Evolutionary conservation across 37 sponge, comb jelly and placozoan species (phyloP), one percentile per base, ranked within the genome.

Genomic region (Beroe forskalii): DNA sequence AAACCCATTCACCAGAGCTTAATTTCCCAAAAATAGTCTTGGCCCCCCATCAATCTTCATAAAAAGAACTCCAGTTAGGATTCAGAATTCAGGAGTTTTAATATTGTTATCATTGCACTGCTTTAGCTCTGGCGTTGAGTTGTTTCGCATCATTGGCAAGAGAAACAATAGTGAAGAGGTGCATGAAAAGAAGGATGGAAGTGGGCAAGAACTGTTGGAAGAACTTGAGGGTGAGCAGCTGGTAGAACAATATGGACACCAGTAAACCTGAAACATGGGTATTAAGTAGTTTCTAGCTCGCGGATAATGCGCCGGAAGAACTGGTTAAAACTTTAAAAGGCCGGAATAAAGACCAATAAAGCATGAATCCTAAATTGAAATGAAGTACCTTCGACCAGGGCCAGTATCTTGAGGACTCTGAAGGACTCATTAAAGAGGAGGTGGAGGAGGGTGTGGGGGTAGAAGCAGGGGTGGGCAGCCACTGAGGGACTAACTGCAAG

Each of bases 151-250:
- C 55, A 25, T 48, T 41, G 17, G 86, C 86, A 4, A 80, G 86
- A 23, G 86, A 80, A 20, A 80, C n/a, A 48, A 80, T 80, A 17
- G 86, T 44, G 55, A n/a, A 23, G 24, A 80, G 86, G 48, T 80
- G 86, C 0, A 80, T 9, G 55, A 80, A 80, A n/a, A 80, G 44
- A 48, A 80, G 44, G 86, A 80, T 22, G 44, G 86, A 41, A 20
- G 86, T 38, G 44, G 86, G 86, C 17, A 80, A 48, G 86, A 80
- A 80, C 31, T 80, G 86, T 44, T 80, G 86, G 86, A 44, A 80
- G 22, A 33, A 80, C 28, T 80, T 41, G 27, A 80, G 86, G 55
- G 86, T 33, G 24, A 80, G 30, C 9, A 23, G 19, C 55, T 80
- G 86, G 86, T 80, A 80, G 28, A 80, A 80, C 30, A 80, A 48